These are phyloP conservation scores for Ciconia boyciana DNA, from an alignment of 2,113 vertebrate genomes.

Conservation along the genomic window DNA sequence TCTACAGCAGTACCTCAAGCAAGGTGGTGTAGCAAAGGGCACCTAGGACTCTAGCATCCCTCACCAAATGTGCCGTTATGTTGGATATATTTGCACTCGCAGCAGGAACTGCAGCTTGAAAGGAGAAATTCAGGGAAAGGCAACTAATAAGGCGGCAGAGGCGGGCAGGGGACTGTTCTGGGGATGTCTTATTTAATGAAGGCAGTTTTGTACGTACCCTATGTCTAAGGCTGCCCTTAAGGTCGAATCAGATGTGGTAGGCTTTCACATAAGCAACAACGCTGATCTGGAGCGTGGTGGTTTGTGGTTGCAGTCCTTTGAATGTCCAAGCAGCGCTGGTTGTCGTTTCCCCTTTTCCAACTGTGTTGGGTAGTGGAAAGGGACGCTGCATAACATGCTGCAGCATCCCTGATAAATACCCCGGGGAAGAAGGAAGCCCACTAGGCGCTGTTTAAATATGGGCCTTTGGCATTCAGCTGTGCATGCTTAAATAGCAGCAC, in stretches of 20 bases:
- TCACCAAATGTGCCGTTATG: background rate
- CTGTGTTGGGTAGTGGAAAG: background rate
- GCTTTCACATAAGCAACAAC: background rate
- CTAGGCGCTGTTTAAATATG: rapidly evolving
- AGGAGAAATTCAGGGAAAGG: background rate
- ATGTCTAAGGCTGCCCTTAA: background rate
- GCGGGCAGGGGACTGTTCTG: background rate
- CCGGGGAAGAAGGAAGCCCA: background rate
- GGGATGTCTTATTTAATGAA: background rate
- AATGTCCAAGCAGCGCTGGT: background rate
- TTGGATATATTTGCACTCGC: background rate
- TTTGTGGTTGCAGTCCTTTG: background rate
- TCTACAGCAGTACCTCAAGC: background rate
- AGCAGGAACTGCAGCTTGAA: background rate
- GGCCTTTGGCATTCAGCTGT: background rate
- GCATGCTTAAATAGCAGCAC: background rate
- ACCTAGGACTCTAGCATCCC: background rate
- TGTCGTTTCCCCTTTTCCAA: background rate
- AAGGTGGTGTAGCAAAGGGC: background rate
- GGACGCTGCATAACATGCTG: background rate
- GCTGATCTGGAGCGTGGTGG: background rate
- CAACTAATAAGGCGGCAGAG: background rate
- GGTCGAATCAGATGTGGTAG: background rate
- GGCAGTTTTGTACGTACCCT: background rate
- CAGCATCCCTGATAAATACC: background rate